These are phyloP conservation scores for Asteroscopus sphinx DNA, from an alignment of 2,888 invertebrate species.

Conservation along the genomic window DNA sequence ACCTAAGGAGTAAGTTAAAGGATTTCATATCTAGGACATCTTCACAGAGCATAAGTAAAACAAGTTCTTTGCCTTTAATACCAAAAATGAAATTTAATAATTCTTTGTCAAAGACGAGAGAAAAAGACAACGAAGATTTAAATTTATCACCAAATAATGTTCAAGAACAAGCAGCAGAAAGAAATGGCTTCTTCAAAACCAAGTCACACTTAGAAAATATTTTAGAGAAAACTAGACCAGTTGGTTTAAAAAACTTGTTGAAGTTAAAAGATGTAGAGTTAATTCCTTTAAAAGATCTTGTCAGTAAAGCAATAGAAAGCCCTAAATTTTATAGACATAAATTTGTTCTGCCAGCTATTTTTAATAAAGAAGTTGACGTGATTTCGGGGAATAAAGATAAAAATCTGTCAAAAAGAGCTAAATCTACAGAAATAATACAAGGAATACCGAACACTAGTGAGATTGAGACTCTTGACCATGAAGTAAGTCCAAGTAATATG, in stretches of 20 bases:
- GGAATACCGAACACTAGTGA: not conserved
- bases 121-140: constrained; percentile 36
- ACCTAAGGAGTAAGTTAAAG: constrained; percentile 25
- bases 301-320: constrained; percentile 49
- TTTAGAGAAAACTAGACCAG: constrained; percentile 42
- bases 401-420: constrained; percentile 3
- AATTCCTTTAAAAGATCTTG: constrained; percentile 51
- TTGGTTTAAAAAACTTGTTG: constrained; percentile 63
- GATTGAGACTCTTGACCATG: constrained; percentile 31
- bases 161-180: constrained; percentile 40
- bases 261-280: constrained; percentile 73
- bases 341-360: constrained; percentile 18
- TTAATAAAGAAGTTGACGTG: constrained; percentile 11
- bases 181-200: constrained; percentile 21
- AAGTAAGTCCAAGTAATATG: constrained; percentile 48
- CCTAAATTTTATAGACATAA: constrained; percentile 8
- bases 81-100: constrained; percentile 52
- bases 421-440: constrained; percentile 14
- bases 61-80: constrained; percentile 30
- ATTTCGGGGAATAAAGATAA: constrained; percentile 1
- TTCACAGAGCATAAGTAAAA: constrained; percentile 15
- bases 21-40: constrained; percentile 23
- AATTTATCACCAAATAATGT: constrained; percentile 45
- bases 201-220: constrained; percentile 43
- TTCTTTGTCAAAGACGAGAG: constrained; percentile 13